Evolutionary conservation across 64 coral and sea anemone species (phyloP).

Genomic region (Astreopora myriophthalma): DNA sequence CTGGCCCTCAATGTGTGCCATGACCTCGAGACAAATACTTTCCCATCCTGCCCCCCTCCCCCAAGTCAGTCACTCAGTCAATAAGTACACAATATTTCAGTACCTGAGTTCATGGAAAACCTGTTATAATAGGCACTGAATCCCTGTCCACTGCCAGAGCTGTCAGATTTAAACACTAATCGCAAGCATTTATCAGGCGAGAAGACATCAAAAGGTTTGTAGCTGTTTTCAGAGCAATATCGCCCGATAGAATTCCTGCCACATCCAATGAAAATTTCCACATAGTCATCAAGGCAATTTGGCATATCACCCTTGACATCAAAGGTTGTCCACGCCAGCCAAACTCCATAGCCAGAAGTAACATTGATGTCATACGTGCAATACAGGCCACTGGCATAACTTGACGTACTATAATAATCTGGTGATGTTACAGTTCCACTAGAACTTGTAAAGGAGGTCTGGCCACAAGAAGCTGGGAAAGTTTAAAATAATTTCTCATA

Average conservation of each 20-base stretch:
- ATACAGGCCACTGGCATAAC: slow-evolving; percentile 36
- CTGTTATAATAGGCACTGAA: slow-evolving; percentile 15
- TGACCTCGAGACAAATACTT: too few species aligned
- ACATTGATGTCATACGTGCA: slow-evolving; percentile 55
- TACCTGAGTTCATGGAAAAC: neutral
- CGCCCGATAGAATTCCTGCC: slow-evolving; percentile 48
- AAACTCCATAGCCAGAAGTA: neutral
- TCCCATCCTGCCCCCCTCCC: too few species aligned
- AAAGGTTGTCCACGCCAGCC: slow-evolving; percentile 55
- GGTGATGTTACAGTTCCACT: neutral
- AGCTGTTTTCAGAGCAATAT: slow-evolving; percentile 68
- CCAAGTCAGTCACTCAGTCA: too few species aligned
- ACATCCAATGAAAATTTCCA: slow-evolving; percentile 84
- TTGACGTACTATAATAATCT: neutral
- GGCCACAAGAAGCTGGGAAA: neutral
- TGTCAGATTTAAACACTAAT: slow-evolving; percentile 63
- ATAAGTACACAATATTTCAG: too few species aligned
- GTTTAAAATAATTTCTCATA: neutral
- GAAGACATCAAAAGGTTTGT: slow-evolving; percentile 55
- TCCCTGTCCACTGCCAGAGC: slow-evolving; percentile 27
- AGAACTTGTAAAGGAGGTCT: neutral
- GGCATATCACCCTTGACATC: slow-evolving; percentile 84
- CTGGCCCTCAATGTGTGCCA: too few species aligned
- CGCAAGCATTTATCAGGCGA: slow-evolving; percentile 64
- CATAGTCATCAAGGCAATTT: slow-evolving; percentile 61